A percentile compares a stretch with the other conserved stretches of the same genome.
These are phyloP conservation scores for Cenopis cana DNA, from an alignment of 2,888 invertebrate genomes.

Conservation along the genomic window DNA sequence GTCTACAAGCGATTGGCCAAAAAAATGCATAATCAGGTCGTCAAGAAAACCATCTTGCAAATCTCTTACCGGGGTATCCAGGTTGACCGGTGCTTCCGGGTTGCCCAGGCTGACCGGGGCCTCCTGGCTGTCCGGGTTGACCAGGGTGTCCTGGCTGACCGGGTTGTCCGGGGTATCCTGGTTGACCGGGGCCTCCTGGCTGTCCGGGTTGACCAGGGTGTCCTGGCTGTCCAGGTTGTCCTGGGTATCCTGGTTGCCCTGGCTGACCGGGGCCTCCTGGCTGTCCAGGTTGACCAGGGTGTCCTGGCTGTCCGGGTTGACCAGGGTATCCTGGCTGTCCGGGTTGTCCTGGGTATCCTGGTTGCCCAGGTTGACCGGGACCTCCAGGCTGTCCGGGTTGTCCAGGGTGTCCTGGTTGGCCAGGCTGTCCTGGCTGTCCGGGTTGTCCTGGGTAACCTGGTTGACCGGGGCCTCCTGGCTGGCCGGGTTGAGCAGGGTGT, in stretches of 20 bases:
- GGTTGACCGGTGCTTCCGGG: conserved; percentile 19
- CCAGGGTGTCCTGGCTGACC: conserved; percentile 25
- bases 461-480: conserved; percentile 20
- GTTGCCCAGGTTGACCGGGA: conserved; percentile 30
- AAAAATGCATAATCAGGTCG: too few relatives aligned
- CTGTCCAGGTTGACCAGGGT: conserved; percentile 18
- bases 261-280: conserved; percentile 32
- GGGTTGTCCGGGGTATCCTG: conserved; percentile 21
- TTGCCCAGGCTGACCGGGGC: conserved; percentile 27
- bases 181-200: conserved; percentile 26
- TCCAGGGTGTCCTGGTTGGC: conserved; percentile 36
- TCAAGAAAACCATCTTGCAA: too few relatives aligned
- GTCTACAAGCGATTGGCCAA: too few relatives aligned
- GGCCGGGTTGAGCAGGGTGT: conserved; percentile 16
- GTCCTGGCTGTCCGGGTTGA: conserved; percentile 33
- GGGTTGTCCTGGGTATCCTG: conserved; percentile 35
- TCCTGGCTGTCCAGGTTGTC: conserved; percentile 33
- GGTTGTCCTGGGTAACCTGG: conserved; percentile 31
- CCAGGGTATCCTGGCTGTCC: conserved; percentile 17
- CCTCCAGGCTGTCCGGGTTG: conserved; percentile 23
- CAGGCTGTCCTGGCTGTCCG: conserved; percentile 52
- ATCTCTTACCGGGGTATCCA: conserved; percentile 15
- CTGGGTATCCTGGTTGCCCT: conserved; percentile 43
- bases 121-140: conserved; percentile 18
- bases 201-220: conserved; percentile 46